These are phyloP conservation scores for Eurystomus gularis DNA, from an alignment of 2,113 vertebrate genomes.

Conservation along the genomic window DNA sequence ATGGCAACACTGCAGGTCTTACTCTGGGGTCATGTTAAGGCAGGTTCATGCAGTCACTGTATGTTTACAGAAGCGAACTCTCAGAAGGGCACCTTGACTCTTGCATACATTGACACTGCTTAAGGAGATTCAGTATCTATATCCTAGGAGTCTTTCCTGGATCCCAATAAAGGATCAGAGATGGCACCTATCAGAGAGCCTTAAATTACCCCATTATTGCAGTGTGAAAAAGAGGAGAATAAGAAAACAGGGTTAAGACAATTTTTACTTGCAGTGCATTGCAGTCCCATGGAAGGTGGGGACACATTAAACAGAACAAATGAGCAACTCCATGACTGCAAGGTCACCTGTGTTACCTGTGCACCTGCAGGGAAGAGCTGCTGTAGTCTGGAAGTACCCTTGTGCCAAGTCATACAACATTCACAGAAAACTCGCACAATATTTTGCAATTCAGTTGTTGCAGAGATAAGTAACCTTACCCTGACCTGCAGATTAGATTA, in stretches of 20 bases:
- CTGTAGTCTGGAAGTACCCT: background rate
- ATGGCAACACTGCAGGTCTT: background rate
- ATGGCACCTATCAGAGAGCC: background rate
- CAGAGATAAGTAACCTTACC: background rate
- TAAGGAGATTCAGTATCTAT: background rate
- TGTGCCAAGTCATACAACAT: background rate
- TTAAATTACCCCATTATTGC: background rate
- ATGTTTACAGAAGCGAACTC: background rate
- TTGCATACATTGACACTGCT: background rate
- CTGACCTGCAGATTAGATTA: background rate
- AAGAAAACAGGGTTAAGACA: background rate
- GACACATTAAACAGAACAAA: background rate
- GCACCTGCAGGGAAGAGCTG: background rate
- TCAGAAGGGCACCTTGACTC: background rate
- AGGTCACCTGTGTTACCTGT: background rate
- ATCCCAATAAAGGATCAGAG: background rate
- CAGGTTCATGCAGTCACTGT: background rate
- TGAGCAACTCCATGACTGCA: background rate
- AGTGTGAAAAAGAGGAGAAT: background rate
- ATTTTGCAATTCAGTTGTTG: background rate
- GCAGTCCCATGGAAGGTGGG: background rate
- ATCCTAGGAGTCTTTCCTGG: background rate
- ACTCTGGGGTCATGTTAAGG: background rate
- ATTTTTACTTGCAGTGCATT: background rate
- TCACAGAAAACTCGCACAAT: background rate